Base-by-base conservation (phyloP, 2,888 invertebrate species). In the Drosophila affinis region DNA sequence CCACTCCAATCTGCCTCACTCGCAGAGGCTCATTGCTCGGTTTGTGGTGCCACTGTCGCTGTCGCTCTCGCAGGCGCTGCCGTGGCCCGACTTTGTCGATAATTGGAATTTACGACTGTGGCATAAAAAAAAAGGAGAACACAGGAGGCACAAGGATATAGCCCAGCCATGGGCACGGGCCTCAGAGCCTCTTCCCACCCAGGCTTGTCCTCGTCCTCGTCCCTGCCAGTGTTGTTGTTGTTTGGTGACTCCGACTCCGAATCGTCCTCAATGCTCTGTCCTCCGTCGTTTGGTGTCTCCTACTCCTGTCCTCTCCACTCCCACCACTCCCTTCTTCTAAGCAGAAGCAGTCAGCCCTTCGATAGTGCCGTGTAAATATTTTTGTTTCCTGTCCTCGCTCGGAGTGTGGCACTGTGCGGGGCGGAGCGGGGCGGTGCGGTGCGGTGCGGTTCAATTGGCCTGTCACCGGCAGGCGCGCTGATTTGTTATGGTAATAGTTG, bases 21-120 rank as follows among this genome's bases (percentile, higher is more conserved):
- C 39, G 39, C 39, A 39, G 39, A 39, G 39, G 52, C 76, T 56
- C 27, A 51, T 61, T 60, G 48, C 65, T 48, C 64, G 58, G 54
- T 45, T 65, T 61, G 56, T 54, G 62, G 63, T 70, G 72, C 58
- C 34, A 46, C 21, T 34, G 24, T 24, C 24, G 12, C 21, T 47
- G 48, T n/a, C 39, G 39, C 29, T 54, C 47, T 48, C 48, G 65
- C 51, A 62, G 65, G 34, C 48, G 56, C 52, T 73, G 77, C 83
- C 80, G 83, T 83, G 85, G 78, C 74, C 72, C 74, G 81, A 87
- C 86, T 78, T 86, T 70, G 88, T 86, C 85, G 85, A 86, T 86
- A 86, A 86, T 86, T 86, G 85, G 85, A 86, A 87, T 86, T 86
- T 87, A 86, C 85, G 85, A 87, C 88, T 86, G 81, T 83, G 84